phyloP scores from a whole-genome alignment of 2,113 vertebrate species.

The Oreocharis arfaki region DNA sequence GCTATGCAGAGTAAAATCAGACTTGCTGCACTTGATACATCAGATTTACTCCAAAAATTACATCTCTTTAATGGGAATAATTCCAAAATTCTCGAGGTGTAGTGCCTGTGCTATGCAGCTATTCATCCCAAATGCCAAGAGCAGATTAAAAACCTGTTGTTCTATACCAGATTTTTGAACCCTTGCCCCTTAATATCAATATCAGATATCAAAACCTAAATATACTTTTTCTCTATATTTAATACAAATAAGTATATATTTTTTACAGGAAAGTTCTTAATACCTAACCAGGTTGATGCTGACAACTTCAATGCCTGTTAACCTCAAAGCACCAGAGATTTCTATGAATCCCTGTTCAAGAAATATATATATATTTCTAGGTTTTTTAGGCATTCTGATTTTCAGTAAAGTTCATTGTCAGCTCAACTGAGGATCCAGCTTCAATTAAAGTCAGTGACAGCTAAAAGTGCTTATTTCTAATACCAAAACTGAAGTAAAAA shows the following conservation, averaged over 20 bases:
- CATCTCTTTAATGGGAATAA: not conserved
- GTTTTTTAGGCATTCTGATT: not conserved
- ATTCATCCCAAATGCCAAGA: not conserved
- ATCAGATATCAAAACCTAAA: not conserved
- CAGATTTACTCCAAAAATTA: not conserved
- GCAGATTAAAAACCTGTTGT: not conserved
- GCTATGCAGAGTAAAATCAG: not conserved
- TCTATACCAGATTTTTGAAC: not conserved
- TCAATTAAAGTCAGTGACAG: not conserved
- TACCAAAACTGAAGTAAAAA: not conserved
- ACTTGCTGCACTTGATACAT: not conserved
- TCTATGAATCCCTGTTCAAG: not conserved
- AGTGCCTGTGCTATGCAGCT: not conserved
- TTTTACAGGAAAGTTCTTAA: not conserved
- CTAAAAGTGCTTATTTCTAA: not conserved
- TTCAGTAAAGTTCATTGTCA: not conserved
- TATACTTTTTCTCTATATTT: not conserved
- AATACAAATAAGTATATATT: not conserved
- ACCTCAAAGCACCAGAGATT: not conserved
- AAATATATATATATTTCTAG: not conserved
- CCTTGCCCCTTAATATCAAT: not conserved
- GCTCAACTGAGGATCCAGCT: not conserved
- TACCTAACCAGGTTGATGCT: not conserved
- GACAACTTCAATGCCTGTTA: not conserved
- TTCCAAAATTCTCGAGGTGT: not conserved